Conservation (phyloP, 1,140 invertebrate species). For the Drosophila bifasciata region DNA sequence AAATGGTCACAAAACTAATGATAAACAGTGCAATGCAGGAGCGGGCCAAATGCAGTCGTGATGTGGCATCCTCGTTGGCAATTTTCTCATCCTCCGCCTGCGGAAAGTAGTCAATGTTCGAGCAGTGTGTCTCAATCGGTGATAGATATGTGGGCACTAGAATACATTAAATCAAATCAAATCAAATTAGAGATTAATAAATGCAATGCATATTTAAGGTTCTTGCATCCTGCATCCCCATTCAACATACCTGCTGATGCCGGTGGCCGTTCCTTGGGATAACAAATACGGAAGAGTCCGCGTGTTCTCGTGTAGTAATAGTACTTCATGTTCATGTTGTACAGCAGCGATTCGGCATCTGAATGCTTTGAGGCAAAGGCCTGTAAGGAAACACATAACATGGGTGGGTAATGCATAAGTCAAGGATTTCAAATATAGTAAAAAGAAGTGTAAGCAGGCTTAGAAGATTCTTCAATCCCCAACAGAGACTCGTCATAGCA, state of each 20-base stretch:
- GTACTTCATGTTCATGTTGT: conserved; percentile 92
- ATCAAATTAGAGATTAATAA: background rate
- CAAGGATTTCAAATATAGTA: too few species aligned
- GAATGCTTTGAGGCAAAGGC: conserved; percentile 89
- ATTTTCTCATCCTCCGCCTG: conserved; percentile 78
- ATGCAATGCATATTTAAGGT: too few species aligned
- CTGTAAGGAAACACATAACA: conserved; percentile 86
- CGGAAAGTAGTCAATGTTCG: conserved; percentile 95
- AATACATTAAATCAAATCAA: conserved; percentile 78
- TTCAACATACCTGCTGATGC: conserved; percentile 88
- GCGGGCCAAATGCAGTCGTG: conserved; percentile 93
- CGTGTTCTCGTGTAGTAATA: conserved; percentile 94
- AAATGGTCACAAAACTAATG: conserved; percentile 92
- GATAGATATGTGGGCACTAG: conserved; percentile 95
- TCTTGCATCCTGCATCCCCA: too few species aligned
- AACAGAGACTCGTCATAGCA: background rate
- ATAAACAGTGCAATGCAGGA: conserved; percentile 96
- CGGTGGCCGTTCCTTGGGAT: conserved; percentile 93
- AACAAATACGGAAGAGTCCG: conserved; percentile 95
- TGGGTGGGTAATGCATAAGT: too few species aligned
- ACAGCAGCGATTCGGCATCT: conserved; percentile 89
- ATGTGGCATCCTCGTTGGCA: conserved; percentile 77
- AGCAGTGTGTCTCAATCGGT: conserved; percentile 96
- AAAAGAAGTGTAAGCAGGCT: too few species aligned
- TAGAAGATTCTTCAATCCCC: background rate